Base-by-base conservation (phyloP, 2,888 invertebrate species). In the Diaperis boleti region DNA sequence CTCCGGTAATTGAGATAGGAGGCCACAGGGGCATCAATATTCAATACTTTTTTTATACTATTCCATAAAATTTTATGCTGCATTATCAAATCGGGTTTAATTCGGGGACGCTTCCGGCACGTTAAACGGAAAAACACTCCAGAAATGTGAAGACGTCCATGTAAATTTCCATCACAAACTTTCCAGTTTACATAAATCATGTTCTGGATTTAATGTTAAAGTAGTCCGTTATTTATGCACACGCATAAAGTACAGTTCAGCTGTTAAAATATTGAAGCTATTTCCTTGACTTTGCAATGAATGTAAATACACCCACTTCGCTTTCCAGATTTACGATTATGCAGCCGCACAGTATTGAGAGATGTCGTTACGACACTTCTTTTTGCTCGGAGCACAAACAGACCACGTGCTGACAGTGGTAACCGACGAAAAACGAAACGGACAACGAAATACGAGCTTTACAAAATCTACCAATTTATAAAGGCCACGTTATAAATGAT, bases 211-310 rank as follows among this genome's bases (percentile, higher is more conserved):
- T 70, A 74, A 74, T 73, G 74, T 74, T 74, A 72, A 72, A 73
- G 70, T 72, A 68, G 65, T 67, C 61, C 54, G 73, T 74, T 75
- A 75, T 74, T 74, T 75, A 73, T 72, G 72, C 68, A 68, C 60
- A 67, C 67, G 71, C 71, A 70, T 73, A 72, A 72, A 20, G 72
- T 71, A 72, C 69, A 64, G 66, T 70, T 68, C 69, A 68, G 69
- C 68, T 69, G 70, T 70, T 72, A 69, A 74, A 75, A 73, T 72
- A 73, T 71, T 66, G 68, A 50, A 37, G 50, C 52, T 52, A 60
- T 64, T 64, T 60, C 64, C 60, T 42, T 42, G 49, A 63, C 62
- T 65, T 65, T 33, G 59, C 26, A 55, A 42, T 59, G 26, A 22
- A 62, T 63, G 45, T 62, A 63, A 59, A 65, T 65, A 65, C 57